These are phyloP conservation scores for Thaumetopoea pityocampa DNA, from an alignment of 1,140 invertebrate species.

Conservation along the genomic window DNA sequence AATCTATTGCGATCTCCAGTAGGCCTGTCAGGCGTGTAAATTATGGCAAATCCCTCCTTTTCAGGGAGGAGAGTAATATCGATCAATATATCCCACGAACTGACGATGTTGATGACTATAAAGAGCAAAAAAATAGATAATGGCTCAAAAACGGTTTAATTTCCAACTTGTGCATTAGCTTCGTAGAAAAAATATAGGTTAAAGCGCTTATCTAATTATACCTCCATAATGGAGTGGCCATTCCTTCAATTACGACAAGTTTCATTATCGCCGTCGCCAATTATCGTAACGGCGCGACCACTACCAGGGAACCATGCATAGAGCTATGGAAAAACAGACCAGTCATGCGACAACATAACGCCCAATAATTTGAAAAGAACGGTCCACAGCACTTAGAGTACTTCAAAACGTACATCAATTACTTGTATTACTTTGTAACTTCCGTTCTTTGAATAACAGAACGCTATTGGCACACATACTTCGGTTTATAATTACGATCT, in stretches of 20 bases:
- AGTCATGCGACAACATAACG: conserved; percentile 23
- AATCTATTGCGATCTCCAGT: too few species aligned
- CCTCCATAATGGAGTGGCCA: conserved; percentile 6
- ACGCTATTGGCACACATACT: too few species aligned
- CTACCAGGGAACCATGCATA: background rate
- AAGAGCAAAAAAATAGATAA: too few species aligned
- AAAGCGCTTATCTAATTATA: conserved; percentile 6
- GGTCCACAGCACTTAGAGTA: conserved; percentile 10
- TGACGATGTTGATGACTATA: too few species aligned
- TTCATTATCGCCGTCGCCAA: conserved; percentile 8
- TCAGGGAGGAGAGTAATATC: too few species aligned
- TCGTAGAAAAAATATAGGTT: conserved; percentile 1
- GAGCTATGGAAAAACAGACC: conserved; percentile 11
- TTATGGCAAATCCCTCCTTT: too few species aligned
- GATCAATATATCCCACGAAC: too few species aligned
- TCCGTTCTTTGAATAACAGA: background rate
- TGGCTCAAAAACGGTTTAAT: conserved; percentile 8
- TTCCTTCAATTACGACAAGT: conserved; percentile 10
- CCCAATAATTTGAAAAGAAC: conserved; percentile 23
- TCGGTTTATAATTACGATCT: too few species aligned
- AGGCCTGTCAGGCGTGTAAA: too few species aligned
- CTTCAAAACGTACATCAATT: background rate
- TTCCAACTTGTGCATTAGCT: conserved; percentile 1
- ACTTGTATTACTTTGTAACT: background rate
- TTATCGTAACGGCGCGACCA: conserved; percentile 14